A percentile compares a stretch with the other conserved stretches of the same genome.
Conservation (phyloP, 2,888 invertebrate species). For the Drosophila atripex region DNA sequence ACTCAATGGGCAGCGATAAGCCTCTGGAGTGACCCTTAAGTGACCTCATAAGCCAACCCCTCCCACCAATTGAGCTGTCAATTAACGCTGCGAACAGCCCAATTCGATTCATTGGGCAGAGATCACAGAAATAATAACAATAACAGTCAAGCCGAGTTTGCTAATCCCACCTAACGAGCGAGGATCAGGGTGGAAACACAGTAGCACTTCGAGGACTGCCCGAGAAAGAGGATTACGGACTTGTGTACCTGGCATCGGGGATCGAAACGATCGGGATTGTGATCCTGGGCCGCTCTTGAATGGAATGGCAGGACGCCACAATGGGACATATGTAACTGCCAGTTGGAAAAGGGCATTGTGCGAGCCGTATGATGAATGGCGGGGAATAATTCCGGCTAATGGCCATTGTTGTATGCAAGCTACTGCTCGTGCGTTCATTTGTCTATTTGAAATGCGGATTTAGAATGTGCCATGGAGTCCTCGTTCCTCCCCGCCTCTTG, state of each 20-base stretch:
- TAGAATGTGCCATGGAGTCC: conserved; percentile 31
- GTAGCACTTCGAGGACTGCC: neutral
- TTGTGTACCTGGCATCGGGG: conserved; percentile 12
- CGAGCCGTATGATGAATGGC: conserved; percentile 42
- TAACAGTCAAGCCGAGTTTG: conserved; percentile 45
- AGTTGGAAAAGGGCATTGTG: conserved; percentile 38
- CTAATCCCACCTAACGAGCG: conserved; percentile 31
- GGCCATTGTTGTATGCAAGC: conserved; percentile 28
- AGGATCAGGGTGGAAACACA: conserved; percentile 25
- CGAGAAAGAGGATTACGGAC: conserved; percentile 18
- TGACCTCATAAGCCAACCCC: conserved; percentile 37
- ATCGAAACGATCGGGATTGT: conserved; percentile 8
- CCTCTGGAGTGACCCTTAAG: conserved; percentile 35
- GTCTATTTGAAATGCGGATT: conserved; percentile 64
- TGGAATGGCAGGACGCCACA: conserved; percentile 34
- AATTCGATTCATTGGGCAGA: conserved; percentile 34
- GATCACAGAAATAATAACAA: conserved; percentile 15
- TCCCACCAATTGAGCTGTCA: conserved; percentile 42
- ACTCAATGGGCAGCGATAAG: conserved; percentile 21
- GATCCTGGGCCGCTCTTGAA: conserved; percentile 17
- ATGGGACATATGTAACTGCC: conserved; percentile 65
- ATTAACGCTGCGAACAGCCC: conserved; percentile 36
- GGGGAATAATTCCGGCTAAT: conserved; percentile 34
- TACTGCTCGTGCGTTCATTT: conserved; percentile 48
- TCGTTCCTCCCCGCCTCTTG: neutral